Evolutionary conservation across 2,888 invertebrate species (phyloP).

Genomic region (Acleris literana): DNA sequence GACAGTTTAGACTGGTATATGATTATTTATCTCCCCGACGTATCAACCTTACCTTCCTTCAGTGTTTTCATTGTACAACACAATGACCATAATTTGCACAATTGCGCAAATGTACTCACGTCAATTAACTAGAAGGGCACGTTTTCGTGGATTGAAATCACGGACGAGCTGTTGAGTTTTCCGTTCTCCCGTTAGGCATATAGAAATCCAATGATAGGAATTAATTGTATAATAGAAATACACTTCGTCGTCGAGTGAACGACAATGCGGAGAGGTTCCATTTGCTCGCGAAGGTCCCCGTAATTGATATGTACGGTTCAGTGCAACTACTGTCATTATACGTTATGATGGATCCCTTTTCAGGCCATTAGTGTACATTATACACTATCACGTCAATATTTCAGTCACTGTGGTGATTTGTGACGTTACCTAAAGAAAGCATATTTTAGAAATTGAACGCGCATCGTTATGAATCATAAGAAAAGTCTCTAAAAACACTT

Average conservation of each 20-base stretch:
- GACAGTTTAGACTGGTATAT: too few relatives aligned
- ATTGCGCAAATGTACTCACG: too few relatives aligned
- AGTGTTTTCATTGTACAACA: too few relatives aligned
- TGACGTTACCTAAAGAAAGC: too few relatives aligned
- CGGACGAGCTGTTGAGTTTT: background rate
- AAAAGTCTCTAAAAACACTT: too few relatives aligned
- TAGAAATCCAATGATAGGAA: conserved; percentile 18
- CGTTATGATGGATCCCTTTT: background rate
- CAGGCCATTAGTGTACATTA: background rate
- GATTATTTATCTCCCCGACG: too few relatives aligned
- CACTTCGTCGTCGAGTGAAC: conserved; percentile 23
- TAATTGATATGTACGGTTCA: conserved; percentile 58
- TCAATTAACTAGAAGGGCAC: too few relatives aligned
- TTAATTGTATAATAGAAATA: conserved; percentile 32
- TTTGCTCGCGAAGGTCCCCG: conserved; percentile 55
- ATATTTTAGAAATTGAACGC: too few relatives aligned
- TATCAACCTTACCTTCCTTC: too few relatives aligned
- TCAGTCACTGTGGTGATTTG: background rate
- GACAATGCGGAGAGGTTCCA: conserved; percentile 24
- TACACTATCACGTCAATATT: background rate
- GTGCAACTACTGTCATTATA: conserved; percentile 54
- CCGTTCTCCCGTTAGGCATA: conserved; percentile 1
- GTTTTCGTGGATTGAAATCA: too few relatives aligned
- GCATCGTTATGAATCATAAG: too few relatives aligned
- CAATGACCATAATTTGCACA: too few relatives aligned